Evolutionary conservation across 2,888 invertebrate genomes (phyloP).

Genomic region (Machimus rusticus): DNA sequence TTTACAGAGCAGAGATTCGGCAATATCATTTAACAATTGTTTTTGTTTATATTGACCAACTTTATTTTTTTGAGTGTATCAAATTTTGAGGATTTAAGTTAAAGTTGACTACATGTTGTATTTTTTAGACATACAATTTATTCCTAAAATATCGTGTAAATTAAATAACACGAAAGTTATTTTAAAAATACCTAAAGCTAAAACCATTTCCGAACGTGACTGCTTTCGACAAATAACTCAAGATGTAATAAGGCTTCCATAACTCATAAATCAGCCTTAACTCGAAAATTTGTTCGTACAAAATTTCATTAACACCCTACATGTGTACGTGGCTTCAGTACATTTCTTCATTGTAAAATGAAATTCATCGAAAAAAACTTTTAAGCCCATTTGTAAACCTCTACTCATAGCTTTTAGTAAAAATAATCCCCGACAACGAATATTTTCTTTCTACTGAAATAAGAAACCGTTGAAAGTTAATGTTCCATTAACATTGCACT

Average conservation of each 20-base stretch:
- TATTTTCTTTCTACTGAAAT: not conserved
- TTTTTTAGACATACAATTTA: no score
- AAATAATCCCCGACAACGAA: not conserved
- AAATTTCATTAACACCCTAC: not conserved
- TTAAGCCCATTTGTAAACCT: not conserved
- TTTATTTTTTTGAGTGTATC: no score
- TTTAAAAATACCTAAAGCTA: not conserved
- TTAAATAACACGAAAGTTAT: not conserved
- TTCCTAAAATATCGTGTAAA: no score
- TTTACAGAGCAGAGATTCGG: no score
- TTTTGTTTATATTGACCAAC: no score
- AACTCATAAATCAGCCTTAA: not conserved
- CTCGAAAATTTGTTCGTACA: not conserved
- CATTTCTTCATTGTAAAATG: not conserved
- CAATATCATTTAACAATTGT: no score
- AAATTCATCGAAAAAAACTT: not conserved
- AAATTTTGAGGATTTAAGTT: no score
- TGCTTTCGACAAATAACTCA: not conserved
- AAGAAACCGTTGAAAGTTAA: not conserved
- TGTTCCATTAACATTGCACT: not conserved
- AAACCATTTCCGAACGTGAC: not conserved
- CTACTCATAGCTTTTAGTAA: not conserved
- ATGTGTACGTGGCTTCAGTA: not conserved
- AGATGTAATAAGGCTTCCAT: not conserved
- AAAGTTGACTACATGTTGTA: no score